phyloP scores from a whole-genome alignment of 2,113 vertebrate genomes.

The Myrmophylax atrothorax region DNA sequence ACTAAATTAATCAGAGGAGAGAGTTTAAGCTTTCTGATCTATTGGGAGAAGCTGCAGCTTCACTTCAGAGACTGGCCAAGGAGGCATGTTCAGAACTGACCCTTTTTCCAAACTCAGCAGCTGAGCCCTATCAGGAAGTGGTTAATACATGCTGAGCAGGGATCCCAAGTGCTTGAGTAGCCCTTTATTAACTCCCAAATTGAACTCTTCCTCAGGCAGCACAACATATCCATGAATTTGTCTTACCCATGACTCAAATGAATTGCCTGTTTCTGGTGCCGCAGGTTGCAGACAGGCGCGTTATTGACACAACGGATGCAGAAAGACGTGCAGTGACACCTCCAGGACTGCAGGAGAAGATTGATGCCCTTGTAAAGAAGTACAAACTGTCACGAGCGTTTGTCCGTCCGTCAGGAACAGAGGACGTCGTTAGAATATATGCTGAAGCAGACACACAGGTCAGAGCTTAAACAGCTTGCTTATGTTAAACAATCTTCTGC shows the following conservation, averaged over 20 bases:
- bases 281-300: slow-evolving; percentile 86
- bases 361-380: slow-evolving; percentile 81
- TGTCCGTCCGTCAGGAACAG: slow-evolving; percentile 94
- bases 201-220: not conserved
- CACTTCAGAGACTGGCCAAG: not conserved
- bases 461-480: slow-evolving; percentile 1
- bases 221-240: no score
- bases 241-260: not conserved
- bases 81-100: not conserved
- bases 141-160: not conserved
- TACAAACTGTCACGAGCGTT: slow-evolving; percentile 84
- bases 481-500: not conserved
- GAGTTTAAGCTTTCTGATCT: not conserved
- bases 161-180: not conserved
- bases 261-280: not conserved
- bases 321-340: slow-evolving; percentile 85
- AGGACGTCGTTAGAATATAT: slow-evolving; percentile 91
- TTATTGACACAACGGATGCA: slow-evolving; percentile 88
- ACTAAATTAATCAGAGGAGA: not conserved
- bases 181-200: not conserved
- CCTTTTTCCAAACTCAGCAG: not conserved
- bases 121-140: not conserved
- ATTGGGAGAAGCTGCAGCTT: not conserved
- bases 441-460: slow-evolving; percentile 94
- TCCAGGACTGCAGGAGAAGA: slow-evolving; percentile 85